Conservation (phyloP, 2,113 vertebrate species). For the Ammodytes marinus region DNA sequence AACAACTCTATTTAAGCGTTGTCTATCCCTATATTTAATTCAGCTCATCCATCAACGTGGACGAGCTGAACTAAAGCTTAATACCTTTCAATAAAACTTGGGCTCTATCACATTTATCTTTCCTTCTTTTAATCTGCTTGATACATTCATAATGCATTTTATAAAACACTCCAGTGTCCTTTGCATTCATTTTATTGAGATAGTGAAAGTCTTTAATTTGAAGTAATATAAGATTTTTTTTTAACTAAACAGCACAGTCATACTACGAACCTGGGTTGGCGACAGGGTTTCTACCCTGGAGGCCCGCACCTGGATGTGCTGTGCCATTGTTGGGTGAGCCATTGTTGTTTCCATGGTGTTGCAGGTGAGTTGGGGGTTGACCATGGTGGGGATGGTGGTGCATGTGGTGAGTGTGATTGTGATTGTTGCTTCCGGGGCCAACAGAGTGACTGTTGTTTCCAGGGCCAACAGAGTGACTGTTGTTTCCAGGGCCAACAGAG, state of each 20-base stretch:
- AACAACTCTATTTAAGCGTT: background rate
- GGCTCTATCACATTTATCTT: background rate
- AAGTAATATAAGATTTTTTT: background rate
- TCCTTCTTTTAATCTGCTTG: background rate
- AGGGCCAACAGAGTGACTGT: no score
- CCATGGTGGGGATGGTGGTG: constrained; percentile 82
- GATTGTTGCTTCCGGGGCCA: constrained; percentile 78
- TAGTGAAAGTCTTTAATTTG: background rate
- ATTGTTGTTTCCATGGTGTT: constrained; percentile 87
- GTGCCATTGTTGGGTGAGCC: constrained; percentile 86
- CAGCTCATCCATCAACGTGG: background rate
- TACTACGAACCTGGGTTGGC: constrained; percentile 88
- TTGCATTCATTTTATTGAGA: background rate
- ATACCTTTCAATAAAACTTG: background rate
- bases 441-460: constrained; percentile 69
- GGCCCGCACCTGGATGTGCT: constrained; percentile 88
- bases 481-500: constrained; percentile 8
- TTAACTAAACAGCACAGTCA: background rate
- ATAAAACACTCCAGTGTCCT: background rate
- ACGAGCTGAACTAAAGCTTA: background rate
- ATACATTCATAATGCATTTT: background rate
- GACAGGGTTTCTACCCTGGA: constrained; percentile 89
- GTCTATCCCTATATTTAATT: background rate
- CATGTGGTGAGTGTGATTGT: constrained; percentile 76
- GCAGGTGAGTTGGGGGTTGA: constrained; percentile 83